These are phyloP conservation scores for Monochamus saltuarius DNA, from an alignment of 1,140 invertebrate genomes.

Conservation along the genomic window DNA sequence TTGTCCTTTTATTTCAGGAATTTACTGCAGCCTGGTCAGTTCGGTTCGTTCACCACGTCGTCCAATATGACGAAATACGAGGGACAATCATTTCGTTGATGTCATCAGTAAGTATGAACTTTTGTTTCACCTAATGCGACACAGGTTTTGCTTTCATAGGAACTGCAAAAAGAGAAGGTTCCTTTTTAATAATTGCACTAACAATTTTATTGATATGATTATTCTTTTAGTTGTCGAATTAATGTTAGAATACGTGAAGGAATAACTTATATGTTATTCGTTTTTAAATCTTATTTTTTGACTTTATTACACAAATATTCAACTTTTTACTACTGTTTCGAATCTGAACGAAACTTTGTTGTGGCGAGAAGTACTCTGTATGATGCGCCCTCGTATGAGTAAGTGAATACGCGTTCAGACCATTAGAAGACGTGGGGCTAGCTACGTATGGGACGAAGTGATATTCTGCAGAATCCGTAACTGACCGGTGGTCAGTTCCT, in stretches of 20 bases:
- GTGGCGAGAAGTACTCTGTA: neutral
- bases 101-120: neutral
- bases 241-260: too few relatives aligned
- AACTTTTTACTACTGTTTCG: too few relatives aligned
- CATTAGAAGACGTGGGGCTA: slow-evolving; percentile 1
- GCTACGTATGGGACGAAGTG: slow-evolving; percentile 3
- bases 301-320: too few relatives aligned
- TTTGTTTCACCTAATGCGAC: slow-evolving; percentile 7
- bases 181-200: too few relatives aligned
- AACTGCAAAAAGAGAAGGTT: too few relatives aligned
- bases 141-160: too few relatives aligned
- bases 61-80: slow-evolving; percentile 14
- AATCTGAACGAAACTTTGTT: slow-evolving; percentile 14
- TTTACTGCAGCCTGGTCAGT: slow-evolving; percentile 19
- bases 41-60: too few relatives aligned
- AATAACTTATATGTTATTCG: too few relatives aligned
- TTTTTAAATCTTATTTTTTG: too few relatives aligned
- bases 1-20: slow-evolving; percentile 42
- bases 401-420: neutral
- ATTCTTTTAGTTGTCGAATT: too few relatives aligned
- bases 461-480: slow-evolving; percentile 28
- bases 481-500: slow-evolving; percentile 41
- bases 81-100: slow-evolving; percentile 4
- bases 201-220: too few relatives aligned
- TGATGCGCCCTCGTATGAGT: neutral